Evolutionary conservation across 2,888 invertebrate genomes (phyloP), one percentile per base, ranked within the genome.

Genomic region (Drosophila affinis): DNA sequence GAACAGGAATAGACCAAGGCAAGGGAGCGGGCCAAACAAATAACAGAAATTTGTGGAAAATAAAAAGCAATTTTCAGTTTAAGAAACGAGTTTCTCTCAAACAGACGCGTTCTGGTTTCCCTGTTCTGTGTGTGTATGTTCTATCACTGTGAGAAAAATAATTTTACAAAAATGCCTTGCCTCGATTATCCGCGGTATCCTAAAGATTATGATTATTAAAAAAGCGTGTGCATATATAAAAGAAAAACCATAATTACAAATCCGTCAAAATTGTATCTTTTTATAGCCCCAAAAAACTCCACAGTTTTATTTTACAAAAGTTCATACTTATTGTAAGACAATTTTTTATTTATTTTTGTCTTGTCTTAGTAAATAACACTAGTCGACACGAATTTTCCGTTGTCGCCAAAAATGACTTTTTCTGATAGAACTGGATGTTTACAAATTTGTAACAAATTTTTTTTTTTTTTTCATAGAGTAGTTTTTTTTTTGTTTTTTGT

Each of bases 11-110:
- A 24, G 39, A 48, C 24, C 52, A 72, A 29, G 24, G 56, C 52
- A 65, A 65, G 69, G 61, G 68, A 75, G 57, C 61, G 72, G 56
- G 64, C 67, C 77, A 69, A 78, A 76, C 63, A 68, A 79, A 76
- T 75, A 74, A 60, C 67, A 75, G 60, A 76, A 86, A 77, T 75
- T 77, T 70, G 71, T 81, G 70, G 60, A 77, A 77, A 72, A 78
- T 77, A 78, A 88, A 86, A 71, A 75, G 78, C 79, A 86, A 86
- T 86, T 87, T 87, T 76, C 82, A 83, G 83, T 83, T 82, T 73
- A 54, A 76, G 70, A 59, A 65, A 74, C 70, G 87, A 76, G 73
- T 69, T 86, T 56, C 87, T 75, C 75, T 73, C 73, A 88, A 72
- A 69, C 83, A 78, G 83, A 86, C 83, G 88, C 74, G 58, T 54